phyloP scores from a whole-genome alignment of 2,797 vertebrate genomes.

The Rhinoraja longicauda region DNA sequence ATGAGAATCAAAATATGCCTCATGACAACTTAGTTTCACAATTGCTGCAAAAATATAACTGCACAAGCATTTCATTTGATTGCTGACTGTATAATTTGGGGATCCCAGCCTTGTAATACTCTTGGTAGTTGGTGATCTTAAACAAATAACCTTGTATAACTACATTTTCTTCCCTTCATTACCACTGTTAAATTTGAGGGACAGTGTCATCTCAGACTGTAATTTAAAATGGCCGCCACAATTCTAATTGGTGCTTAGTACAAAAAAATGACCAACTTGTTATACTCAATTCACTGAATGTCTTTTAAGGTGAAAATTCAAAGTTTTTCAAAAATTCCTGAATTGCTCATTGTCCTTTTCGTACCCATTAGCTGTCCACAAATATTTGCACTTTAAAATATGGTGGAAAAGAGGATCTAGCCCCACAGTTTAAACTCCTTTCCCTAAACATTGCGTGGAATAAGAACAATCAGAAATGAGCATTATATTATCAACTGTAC shows the following conservation, averaged over 20 bases:
- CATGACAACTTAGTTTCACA: background rate
- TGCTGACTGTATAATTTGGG: background rate
- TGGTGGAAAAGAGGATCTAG: background rate
- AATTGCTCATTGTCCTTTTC: background rate
- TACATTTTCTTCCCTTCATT: background rate
- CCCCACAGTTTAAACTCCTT: background rate
- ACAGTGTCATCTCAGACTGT: background rate
- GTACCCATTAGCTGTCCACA: background rate
- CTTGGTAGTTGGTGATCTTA: background rate
- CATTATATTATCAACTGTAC: background rate
- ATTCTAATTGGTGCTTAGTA: background rate
- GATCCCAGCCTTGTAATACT: background rate
- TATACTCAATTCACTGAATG: background rate
- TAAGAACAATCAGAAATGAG: background rate
- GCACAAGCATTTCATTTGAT: background rate
- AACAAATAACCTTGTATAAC: background rate
- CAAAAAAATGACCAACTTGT: background rate
- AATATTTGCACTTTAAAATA: background rate
- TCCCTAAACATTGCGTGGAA: background rate
- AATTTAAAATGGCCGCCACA: background rate
- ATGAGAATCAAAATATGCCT: background rate
- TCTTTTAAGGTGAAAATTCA: background rate
- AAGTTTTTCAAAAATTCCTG: background rate
- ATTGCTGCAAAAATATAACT: background rate
- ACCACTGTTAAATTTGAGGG: background rate